These are phyloP conservation scores for Phlogophora meticulosa DNA, from an alignment of 2,888 invertebrate genomes.

Conservation along the genomic window DNA sequence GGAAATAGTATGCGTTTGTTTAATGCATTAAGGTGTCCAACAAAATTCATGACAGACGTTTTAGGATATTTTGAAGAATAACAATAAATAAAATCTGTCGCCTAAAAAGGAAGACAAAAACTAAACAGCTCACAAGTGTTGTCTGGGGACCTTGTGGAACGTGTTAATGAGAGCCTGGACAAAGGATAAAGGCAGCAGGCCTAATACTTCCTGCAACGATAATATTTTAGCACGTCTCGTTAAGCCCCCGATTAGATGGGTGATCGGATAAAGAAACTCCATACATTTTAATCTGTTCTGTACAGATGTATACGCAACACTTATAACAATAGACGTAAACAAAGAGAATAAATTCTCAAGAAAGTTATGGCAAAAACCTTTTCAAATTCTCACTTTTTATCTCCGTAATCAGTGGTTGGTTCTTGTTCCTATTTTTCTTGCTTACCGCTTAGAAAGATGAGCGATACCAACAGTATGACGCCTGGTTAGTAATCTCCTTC, in stretches of 20 bases:
- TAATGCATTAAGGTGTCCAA: conserved; percentile 85
- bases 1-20: conserved; percentile 83
- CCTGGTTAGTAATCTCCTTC: conserved; percentile 59
- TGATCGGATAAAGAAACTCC: conserved; percentile 68
- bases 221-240: conserved; percentile 73
- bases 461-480: conserved; percentile 64
- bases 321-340: conserved; percentile 72
- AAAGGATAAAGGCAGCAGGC: conserved; percentile 64
- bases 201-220: conserved; percentile 75
- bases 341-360: conserved; percentile 72
- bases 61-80: conserved; percentile 78
- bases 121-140: conserved; percentile 54
- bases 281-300: conserved; percentile 66
- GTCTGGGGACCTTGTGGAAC: conserved; percentile 60
- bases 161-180: conserved; percentile 71
- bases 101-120: conserved; percentile 73
- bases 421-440: conserved; percentile 72
- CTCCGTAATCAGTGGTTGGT: conserved; percentile 68
- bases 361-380: conserved; percentile 71
- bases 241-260: conserved; percentile 70
- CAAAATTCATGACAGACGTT: conserved; percentile 78
- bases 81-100: conserved; percentile 71
- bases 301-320: conserved; percentile 70
- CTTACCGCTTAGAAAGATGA: conserved; percentile 73
- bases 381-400: conserved; percentile 74